phyloP scores from a whole-genome alignment of 1,140 invertebrate species.

The Schmidtea mediterranea region DNA sequence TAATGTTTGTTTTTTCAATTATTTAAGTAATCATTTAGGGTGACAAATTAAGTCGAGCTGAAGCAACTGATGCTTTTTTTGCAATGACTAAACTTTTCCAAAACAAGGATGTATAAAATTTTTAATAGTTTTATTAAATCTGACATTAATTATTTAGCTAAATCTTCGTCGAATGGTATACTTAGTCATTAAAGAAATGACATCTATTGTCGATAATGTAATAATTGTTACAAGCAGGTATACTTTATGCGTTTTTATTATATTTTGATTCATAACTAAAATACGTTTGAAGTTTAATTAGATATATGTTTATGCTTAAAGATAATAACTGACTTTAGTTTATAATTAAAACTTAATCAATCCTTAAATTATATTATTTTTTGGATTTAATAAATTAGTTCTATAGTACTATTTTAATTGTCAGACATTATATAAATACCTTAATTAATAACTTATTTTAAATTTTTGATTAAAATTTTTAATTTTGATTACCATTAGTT shows the following conservation, averaged over 20 bases:
- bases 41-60: slow-evolving; percentile 58
- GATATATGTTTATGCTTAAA: too few species aligned
- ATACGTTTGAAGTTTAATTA: too few species aligned
- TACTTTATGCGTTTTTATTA: neutral
- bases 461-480: too few species aligned
- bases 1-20: slow-evolving; percentile 11
- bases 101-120: slow-evolving; percentile 50
- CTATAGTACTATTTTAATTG: too few species aligned
- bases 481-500: too few species aligned
- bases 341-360: too few species aligned
- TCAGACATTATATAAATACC: too few species aligned
- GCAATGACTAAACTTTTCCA: slow-evolving; percentile 97
- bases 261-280: too few species aligned
- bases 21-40: slow-evolving; percentile 32
- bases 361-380: too few species aligned
- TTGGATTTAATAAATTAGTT: too few species aligned
- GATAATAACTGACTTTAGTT: too few species aligned
- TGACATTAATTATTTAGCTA: slow-evolving; percentile 13
- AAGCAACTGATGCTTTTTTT: slow-evolving; percentile 94
- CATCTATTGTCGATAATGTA: slow-evolving; percentile 76
- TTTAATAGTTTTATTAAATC: neutral
- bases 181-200: slow-evolving; percentile 82
- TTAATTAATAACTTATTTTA: too few species aligned
- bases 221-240: slow-evolving; percentile 65
- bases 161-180: slow-evolving; percentile 76